phyloP scores from a whole-genome alignment of 2,888 invertebrate species.

The Tetheella fluctuosa region DNA sequence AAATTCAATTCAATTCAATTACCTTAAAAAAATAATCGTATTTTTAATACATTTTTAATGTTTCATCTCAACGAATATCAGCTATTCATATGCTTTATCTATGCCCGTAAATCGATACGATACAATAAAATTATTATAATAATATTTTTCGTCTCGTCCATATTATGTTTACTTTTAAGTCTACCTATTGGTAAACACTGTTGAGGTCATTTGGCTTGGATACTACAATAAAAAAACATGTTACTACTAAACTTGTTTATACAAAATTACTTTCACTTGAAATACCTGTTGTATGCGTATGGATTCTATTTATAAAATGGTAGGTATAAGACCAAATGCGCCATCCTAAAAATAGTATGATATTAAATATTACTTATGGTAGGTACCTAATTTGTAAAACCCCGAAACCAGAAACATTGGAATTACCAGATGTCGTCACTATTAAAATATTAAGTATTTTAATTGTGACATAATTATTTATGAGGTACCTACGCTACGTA shows the following conservation, averaged over 20 bases:
- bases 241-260: not conserved
- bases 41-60: too few species aligned
- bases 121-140: too few species aligned
- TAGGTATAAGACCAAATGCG: not conserved
- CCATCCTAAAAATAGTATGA: not conserved
- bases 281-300: not conserved
- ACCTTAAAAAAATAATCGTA: too few species aligned
- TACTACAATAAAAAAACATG: too few species aligned
- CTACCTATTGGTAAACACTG: too few species aligned
- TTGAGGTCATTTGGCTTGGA: too few species aligned
- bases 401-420: not conserved
- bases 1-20: too few species aligned
- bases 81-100: too few species aligned
- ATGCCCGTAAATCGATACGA: too few species aligned
- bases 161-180: too few species aligned
- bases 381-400: not conserved
- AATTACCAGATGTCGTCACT: not conserved
- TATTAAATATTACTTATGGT: not conserved
- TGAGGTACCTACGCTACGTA: not conserved
- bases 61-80: too few species aligned
- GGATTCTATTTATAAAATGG: conserved; percentile 1
- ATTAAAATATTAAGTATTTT: not conserved
- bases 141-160: too few species aligned
- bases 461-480: not conserved
- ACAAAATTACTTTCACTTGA: not conserved